Percentiles rank a stretch among this genome's conserved stretches.
These are phyloP conservation scores for Leucophora obtusa DNA, from an alignment of 2,888 invertebrate species.

Conservation along the genomic window DNA sequence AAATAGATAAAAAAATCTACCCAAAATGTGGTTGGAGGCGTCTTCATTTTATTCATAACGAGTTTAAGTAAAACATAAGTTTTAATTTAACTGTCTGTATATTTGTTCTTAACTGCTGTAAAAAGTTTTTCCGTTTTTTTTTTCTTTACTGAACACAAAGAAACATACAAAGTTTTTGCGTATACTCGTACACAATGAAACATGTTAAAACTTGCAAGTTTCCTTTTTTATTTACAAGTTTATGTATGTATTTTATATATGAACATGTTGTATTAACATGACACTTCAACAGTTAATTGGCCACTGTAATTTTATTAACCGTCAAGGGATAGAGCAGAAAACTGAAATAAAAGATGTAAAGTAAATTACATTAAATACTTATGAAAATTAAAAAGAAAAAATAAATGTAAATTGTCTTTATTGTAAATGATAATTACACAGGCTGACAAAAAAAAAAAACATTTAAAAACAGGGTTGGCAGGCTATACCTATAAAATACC, in stretches of 20 bases:
- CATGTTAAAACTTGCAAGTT: background rate
- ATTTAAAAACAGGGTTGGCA: too few species aligned
- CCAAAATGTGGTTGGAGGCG: background rate
- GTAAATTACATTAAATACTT: background rate
- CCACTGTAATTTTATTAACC: conserved; percentile 57
- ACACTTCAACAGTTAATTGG: conserved; percentile 59
- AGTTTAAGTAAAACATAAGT: background rate
- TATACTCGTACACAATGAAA: background rate
- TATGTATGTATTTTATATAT: conserved; percentile 23
- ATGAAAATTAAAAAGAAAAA: background rate
- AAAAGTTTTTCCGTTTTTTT: too few species aligned
- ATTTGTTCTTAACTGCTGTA: background rate
- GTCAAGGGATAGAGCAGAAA: conserved; percentile 17
- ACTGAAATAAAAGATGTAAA: background rate
- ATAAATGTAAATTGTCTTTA: conserved; percentile 30
- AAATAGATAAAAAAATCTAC: background rate
- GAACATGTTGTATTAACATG: conserved; percentile 56
- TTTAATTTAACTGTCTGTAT: background rate
- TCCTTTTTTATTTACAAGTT: conserved; percentile 9
- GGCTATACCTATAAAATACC: too few species aligned
- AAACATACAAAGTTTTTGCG: too few species aligned
- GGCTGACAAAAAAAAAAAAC: too few species aligned
- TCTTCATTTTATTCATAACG: background rate
- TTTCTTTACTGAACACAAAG: too few species aligned
- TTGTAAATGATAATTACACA: conserved; percentile 46